Evolutionary conservation across 2,888 invertebrate genomes (phyloP), one percentile per base, ranked within the genome.

Genomic region (Sicus ferrugineus): DNA sequence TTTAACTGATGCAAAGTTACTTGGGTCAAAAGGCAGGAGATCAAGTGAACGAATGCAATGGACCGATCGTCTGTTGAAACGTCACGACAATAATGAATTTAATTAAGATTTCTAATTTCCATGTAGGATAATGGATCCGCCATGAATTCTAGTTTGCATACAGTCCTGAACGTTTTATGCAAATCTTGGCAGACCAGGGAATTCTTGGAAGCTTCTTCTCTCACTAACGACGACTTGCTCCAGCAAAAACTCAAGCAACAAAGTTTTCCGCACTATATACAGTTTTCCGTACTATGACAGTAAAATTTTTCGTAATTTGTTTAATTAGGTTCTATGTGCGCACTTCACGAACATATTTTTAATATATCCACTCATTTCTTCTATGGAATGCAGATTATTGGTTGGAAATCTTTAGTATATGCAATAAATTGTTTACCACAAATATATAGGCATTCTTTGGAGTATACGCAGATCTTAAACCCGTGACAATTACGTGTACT

Each of bases 401-500:
- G 28, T 9, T 46, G n/a, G 11, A 4, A 54, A 54, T n/a, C 7
- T 26, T 63, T 7, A 63, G 11, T 46, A 61, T 16, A 61, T 23
- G 14, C 38, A 1, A 9, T 9, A 11, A 19, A 14, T 48, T 23
- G 28, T 67, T 67, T 67, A 67, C 67, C 67, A 67, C 67, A 67
- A 59, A 59, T 67, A 19, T 67, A 48, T 7, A 46, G 48, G 46
- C 67, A 67, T 67, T 58, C 14, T 67, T 58, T 14, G 31, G 31
- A 23, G n/a, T 61, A 23, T 28, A 59, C n/a, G 19, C 19, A 48
- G 46, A 59, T 59, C 48, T 67, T 52, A 34, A 59, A 48, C 31
- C 48, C 48, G 67, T 31, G 23, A n/a, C 21, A 67, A 67, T 67
- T 67, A 67, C 67, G 67, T 67, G 67, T 67, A 59, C 67, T 46